A percentile compares a stretch with the other conserved stretches of the same genome.
phyloP scores from a whole-genome alignment of 2,113 vertebrate species.

The Anthoscopus minutus region DNA sequence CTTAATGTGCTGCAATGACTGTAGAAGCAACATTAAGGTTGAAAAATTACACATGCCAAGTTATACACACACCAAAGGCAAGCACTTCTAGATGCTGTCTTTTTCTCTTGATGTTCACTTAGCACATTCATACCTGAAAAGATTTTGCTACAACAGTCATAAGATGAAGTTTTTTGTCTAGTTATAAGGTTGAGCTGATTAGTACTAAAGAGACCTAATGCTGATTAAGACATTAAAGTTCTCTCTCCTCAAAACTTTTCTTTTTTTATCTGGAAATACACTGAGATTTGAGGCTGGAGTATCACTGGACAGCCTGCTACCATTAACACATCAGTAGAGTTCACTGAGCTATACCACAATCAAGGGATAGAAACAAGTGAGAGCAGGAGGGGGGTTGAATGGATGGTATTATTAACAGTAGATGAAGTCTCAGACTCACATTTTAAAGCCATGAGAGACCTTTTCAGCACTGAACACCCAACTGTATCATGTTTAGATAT shows the following conservation, averaged over 20 bases:
- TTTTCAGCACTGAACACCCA: neutral
- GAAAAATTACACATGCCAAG: neutral
- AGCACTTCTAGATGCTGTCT: neutral
- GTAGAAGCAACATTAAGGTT: neutral
- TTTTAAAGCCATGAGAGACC: neutral
- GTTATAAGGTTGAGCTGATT: neutral
- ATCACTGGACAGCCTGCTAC: neutral
- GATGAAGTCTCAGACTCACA: neutral
- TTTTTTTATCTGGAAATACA: neutral
- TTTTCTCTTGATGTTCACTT: neutral
- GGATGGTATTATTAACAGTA: neutral
- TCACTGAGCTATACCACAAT: neutral
- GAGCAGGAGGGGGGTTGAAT: neutral
- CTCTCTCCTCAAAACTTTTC: neutral
- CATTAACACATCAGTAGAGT: neutral
- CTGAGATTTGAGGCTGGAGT: neutral
- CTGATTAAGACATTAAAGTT: neutral
- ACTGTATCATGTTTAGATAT: neutral
- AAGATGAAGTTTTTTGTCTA: neutral
- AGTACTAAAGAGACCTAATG: neutral
- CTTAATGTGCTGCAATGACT: neutral
- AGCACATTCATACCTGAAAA: neutral
- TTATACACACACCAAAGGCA: neutral
- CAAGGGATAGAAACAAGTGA: neutral
- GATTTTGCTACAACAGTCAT: neutral